Percentiles rank a stretch among this genome's conserved stretches.
phyloP scores from a whole-genome alignment of 2,888 invertebrate genomes.

The Melinopterus prodromus region DNA sequence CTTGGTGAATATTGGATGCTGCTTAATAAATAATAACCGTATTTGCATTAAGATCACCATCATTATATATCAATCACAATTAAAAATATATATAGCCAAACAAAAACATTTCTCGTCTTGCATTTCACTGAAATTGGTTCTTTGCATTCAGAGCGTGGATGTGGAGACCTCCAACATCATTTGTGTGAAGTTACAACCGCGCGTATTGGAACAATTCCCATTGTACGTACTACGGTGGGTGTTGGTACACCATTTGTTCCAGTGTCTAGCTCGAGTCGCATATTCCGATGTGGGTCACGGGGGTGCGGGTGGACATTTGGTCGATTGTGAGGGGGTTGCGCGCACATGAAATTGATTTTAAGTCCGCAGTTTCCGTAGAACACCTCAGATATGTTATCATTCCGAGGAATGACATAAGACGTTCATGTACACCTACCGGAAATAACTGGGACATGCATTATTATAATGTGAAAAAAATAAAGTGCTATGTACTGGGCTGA shows the following conservation, averaged over 20 bases:
- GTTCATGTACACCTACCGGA: too few species aligned
- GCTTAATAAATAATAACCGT: too few species aligned
- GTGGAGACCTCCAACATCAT: not conserved
- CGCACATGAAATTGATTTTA: not conserved
- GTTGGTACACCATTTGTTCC: not conserved
- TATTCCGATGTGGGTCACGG: not conserved
- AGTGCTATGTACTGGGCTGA: too few species aligned
- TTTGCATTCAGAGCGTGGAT: not conserved
- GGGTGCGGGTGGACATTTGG: not conserved
- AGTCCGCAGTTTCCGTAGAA: not conserved
- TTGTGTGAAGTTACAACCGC: not conserved
- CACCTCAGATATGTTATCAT: not conserved
- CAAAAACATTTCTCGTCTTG: too few species aligned
- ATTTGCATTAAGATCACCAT: too few species aligned
- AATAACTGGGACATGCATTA: too few species aligned
- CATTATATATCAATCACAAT: too few species aligned
- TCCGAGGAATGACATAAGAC: not conserved
- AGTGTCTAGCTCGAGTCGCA: not conserved
- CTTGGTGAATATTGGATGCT: too few species aligned
- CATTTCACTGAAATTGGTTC: too few species aligned
- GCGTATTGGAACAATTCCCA: not conserved
- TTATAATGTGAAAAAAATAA: too few species aligned
- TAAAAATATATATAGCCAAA: too few species aligned
- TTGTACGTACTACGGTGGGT: not conserved
- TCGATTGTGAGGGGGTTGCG: not conserved